phyloP scores from a whole-genome alignment of 2,888 invertebrate species.

The Caenorhabditis sinica region DNA sequence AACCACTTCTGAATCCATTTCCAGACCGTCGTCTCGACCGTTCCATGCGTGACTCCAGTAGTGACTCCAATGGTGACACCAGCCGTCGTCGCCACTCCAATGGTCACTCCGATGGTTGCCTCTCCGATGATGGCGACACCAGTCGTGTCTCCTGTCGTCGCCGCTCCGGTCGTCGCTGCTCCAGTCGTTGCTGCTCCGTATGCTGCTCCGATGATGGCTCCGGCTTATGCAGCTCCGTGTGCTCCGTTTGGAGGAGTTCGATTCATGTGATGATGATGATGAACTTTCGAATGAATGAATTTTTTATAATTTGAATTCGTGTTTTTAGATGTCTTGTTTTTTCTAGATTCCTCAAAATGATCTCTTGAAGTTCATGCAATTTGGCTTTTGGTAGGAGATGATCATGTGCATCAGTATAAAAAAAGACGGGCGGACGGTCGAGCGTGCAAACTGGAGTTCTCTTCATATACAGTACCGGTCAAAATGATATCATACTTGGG shows the following conservation, averaged over 20 bases:
- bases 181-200: slow-evolving; percentile 41
- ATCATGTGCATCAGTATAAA: too few relatives aligned
- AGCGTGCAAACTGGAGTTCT: too few relatives aligned
- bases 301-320: too few relatives aligned
- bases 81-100: slow-evolving; percentile 33
- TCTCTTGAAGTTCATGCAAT: too few relatives aligned
- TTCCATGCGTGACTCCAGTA: slow-evolving; percentile 26
- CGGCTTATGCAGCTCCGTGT: slow-evolving; percentile 22
- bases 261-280: slow-evolving; percentile 4
- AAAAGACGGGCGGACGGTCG: too few relatives aligned
- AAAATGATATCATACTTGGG: too few relatives aligned
- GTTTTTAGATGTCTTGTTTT: not conserved
- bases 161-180: slow-evolving; percentile 14
- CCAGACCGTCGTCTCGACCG: slow-evolving; percentile 21
- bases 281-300: not conserved
- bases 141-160: slow-evolving; percentile 27
- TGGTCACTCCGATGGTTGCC: slow-evolving; percentile 32
- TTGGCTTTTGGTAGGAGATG: too few relatives aligned
- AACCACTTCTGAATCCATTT: not conserved
- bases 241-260: slow-evolving; percentile 18
- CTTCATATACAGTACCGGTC: too few relatives aligned
- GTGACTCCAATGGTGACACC: slow-evolving; percentile 15
- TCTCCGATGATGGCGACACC: slow-evolving; percentile 24
- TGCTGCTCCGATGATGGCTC: slow-evolving; percentile 40
- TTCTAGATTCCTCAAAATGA: too few relatives aligned